Conservation (phyloP, 2,797 vertebrate species). For the Sparidentex hasta region DNA sequence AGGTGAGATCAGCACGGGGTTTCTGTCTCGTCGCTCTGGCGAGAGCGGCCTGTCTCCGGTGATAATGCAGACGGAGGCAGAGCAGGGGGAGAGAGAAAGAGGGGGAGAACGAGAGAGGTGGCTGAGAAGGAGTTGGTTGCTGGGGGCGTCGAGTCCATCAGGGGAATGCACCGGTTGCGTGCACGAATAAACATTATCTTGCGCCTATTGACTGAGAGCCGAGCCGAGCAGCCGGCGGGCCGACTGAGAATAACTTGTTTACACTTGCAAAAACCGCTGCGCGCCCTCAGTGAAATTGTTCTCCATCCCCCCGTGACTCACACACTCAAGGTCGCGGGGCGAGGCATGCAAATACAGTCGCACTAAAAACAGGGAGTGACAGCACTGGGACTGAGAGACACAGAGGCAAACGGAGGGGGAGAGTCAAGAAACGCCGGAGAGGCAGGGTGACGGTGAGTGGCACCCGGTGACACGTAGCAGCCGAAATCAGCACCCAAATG, state of each 20-base stretch:
- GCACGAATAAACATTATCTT: constrained; percentile 78
- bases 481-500: constrained; percentile 48
- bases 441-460: constrained; percentile 41
- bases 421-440: constrained; percentile 13
- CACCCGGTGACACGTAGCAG: constrained; percentile 37
- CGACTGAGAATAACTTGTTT: constrained; percentile 77
- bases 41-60: constrained; percentile 49
- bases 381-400: constrained; percentile 39
- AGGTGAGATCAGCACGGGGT: constrained; percentile 58
- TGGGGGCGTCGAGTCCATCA: constrained; percentile 47
- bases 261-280: constrained; percentile 65
- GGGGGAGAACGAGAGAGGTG: constrained; percentile 38
- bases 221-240: constrained; percentile 62
- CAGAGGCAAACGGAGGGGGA: not conserved
- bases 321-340: constrained; percentile 62
- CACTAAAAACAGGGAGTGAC: constrained; percentile 55
- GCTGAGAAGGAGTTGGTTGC: constrained; percentile 58
- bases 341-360: constrained; percentile 51
- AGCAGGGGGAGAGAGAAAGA: constrained; percentile 10
- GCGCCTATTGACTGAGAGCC: constrained; percentile 71
- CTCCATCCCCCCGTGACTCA: constrained; percentile 44
- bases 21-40: constrained; percentile 48
- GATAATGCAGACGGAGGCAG: constrained; percentile 56
- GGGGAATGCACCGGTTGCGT: constrained; percentile 61
- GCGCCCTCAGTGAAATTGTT: constrained; percentile 58